Base-by-base conservation (phyloP, 2,797 vertebrate species). In the Oryzias sinensis region DNA sequence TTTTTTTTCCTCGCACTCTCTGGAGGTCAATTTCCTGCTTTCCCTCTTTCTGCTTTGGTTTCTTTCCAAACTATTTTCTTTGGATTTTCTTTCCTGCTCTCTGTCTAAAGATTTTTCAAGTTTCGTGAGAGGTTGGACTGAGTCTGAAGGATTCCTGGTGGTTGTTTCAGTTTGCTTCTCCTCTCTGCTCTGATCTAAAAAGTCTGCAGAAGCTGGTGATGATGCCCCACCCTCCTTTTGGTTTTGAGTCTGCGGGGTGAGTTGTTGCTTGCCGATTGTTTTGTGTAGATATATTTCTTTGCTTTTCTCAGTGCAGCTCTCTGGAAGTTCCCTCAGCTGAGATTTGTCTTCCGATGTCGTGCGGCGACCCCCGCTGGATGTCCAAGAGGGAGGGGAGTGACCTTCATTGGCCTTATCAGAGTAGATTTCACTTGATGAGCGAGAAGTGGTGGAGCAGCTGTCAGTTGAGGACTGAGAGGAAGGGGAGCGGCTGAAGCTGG, bases 161-260 rank as follows among this genome's bases (percentile, higher is more conserved):
- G 93, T 91, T 2, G 90, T 91, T 56, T 94, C 91, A 1, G 90
- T 92, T 50, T 90, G 90, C 72, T 95, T 92, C 14, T 94, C 90
- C 43, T 92, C 93, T 24, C 89, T 90, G 0, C 84, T 70, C 5
- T 93, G 90, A 2, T 93, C 90, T n/a, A 86, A 72, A n/a, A 89
- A 75, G 50, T 92, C 91, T 0, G 86, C 79, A 15, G 76, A 91
- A 27, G 43, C 55, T 42, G 81, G 72, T 70, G 51, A 62, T 0
- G 29, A 71, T 0, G 25, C 46, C 17, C 56, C 18, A 14, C n/a
- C 78, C 60, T 61, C 79, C 62, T 74, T 92, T 91, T 8, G 83
- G 65, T 49, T 94, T 93, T 93, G 94, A 57, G 89, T 92, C 40
- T 40, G 33, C 2, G 33, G 33, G 33, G 9, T 37, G 33, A 37